phyloP scores from a whole-genome alignment of 2,888 invertebrate species.

The Falcaria lacertinaria region DNA sequence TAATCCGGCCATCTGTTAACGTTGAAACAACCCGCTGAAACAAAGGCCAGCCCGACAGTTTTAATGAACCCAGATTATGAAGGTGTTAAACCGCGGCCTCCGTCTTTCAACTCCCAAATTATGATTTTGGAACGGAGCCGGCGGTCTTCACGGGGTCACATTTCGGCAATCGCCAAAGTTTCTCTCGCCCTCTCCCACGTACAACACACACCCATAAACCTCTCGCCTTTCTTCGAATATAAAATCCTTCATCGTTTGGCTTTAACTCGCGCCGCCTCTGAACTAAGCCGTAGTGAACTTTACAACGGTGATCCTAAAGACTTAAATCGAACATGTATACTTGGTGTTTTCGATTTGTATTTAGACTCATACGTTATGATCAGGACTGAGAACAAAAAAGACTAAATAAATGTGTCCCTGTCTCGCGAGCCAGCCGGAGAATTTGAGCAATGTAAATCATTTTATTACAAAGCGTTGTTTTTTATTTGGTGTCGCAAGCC shows the following conservation, averaged over 20 bases:
- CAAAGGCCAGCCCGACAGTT: slow-evolving; percentile 70
- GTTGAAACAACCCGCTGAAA: slow-evolving; percentile 73
- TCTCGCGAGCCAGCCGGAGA: slow-evolving; percentile 60
- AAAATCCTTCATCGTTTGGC: slow-evolving; percentile 52
- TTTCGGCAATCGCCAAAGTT: slow-evolving; percentile 66
- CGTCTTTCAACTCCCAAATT: slow-evolving; percentile 76
- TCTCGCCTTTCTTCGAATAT: slow-evolving; percentile 55
- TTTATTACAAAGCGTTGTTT: slow-evolving; percentile 69
- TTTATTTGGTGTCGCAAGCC: slow-evolving; percentile 58
- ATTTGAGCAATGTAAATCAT: slow-evolving; percentile 77
- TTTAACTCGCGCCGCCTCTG: slow-evolving; percentile 34
- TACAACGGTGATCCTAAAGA: slow-evolving; percentile 45
- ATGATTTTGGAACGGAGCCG: slow-evolving; percentile 64
- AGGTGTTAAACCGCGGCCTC: slow-evolving; percentile 75
- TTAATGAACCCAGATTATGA: slow-evolving; percentile 78
- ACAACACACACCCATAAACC: slow-evolving; percentile 39
- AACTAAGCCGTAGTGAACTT: slow-evolving; percentile 44
- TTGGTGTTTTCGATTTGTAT: slow-evolving; percentile 51
- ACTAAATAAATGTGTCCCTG: slow-evolving; percentile 69
- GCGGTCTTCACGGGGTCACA: slow-evolving; percentile 65
- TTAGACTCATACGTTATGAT: slow-evolving; percentile 73
- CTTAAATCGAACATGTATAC: slow-evolving; percentile 29
- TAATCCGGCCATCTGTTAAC: slow-evolving; percentile 76
- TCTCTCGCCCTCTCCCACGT: slow-evolving; percentile 50
- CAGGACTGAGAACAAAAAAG: slow-evolving; percentile 64